Evolutionary conservation across 2,797 vertebrate species (phyloP), one percentile per base, ranked within the genome.

Genomic region (Enteromius unitaeniatus): DNA sequence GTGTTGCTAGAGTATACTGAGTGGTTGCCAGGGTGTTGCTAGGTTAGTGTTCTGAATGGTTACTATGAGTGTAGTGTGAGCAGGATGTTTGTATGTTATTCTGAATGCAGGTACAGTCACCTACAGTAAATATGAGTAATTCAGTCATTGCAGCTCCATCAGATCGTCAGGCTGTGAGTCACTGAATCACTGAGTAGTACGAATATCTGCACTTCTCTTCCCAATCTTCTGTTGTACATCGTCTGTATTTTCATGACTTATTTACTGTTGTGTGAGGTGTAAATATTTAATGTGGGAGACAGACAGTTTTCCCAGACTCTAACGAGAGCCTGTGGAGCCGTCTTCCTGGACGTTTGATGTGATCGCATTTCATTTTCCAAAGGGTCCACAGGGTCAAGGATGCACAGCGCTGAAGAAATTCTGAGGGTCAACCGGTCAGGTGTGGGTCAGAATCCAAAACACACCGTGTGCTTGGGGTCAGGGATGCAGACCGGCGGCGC

Each of bases 231-330:
- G 73, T 90, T 90, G 91, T 89, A 84, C 87, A 85, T 87, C 88
- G 79, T 89, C 85, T 88, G 87, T 88, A 89, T 86, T 92, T 92
- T 93, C 93, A 94, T 94, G 90, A 94, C 91, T 94, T 94, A 94
- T 95, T 94, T 89, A 94, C 91, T 90, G 85, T 88, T 88, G 87
- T 89, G 68, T 87, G 89, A 75, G 74, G 51, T 90, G 91, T 94
- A 87, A 91, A 95, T 94, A 92, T 92, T 94, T 94, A 67, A 94
- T 92, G 64, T 40, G 67, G 64, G 87, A 89, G 92, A 90, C 93
- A 91, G 86, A 84, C 23, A 84, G 88, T 90, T 93, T 92, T 93
- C 89, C 90, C 90, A 90, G 85, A 88, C 85, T 89, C 91, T 93
- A 87, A 91, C 89, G 89, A 93, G 92, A 87, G 89, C 87, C 73